Conservation (phyloP, 1,140 invertebrate species). For the Ostrea denselamellosa region DNA sequence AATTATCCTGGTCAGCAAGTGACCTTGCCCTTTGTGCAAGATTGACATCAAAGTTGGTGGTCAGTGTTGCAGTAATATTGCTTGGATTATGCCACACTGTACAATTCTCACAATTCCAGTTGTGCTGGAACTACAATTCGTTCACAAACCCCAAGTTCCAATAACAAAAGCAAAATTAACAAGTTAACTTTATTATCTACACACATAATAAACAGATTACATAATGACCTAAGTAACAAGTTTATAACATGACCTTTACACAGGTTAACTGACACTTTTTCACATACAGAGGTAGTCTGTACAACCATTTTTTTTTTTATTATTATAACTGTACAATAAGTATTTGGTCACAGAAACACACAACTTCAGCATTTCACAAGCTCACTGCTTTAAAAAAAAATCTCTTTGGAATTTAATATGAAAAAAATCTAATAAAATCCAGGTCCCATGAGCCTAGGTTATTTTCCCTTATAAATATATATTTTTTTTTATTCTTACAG, state of each 20-base stretch:
- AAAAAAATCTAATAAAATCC: too few species aligned
- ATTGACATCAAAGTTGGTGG: too few species aligned
- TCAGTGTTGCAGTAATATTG: too few species aligned
- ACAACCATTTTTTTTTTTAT: constrained; percentile 18
- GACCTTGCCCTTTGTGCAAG: too few species aligned
- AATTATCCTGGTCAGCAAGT: too few species aligned
- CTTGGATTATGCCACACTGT: too few species aligned
- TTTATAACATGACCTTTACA: not conserved
- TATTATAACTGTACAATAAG: not conserved
- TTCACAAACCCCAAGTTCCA: not conserved
- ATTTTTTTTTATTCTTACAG: too few species aligned
- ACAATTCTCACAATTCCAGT: too few species aligned
- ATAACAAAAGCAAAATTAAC: not conserved
- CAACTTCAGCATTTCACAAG: not conserved
- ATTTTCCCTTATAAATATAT: too few species aligned
- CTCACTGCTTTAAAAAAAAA: not conserved
- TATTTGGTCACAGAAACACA: not conserved
- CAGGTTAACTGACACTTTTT: not conserved
- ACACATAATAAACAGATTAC: constrained; percentile 36
- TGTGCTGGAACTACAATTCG: too few species aligned
- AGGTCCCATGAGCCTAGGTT: too few species aligned
- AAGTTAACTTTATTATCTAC: constrained; percentile 39
- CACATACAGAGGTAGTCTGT: constrained; percentile 32
- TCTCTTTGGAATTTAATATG: not conserved
- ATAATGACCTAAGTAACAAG: constrained; percentile 24